Conservation (phyloP, 2,888 invertebrate species). For the Germaria angustata region DNA sequence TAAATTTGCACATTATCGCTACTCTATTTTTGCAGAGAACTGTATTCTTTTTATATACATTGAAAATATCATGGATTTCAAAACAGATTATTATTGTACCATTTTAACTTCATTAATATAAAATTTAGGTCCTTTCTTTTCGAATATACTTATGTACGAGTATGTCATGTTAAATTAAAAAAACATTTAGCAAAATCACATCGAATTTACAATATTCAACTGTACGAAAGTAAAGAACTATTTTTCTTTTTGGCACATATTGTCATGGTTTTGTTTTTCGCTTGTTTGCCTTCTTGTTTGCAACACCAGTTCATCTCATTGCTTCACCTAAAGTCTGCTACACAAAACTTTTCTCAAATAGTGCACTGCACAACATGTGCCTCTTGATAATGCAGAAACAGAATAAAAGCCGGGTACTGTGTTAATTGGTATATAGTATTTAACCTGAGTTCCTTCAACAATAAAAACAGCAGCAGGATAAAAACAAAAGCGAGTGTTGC, state of each 20-base stretch:
- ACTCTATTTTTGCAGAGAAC: too few relatives aligned
- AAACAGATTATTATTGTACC: too few relatives aligned
- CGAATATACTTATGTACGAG: too few relatives aligned
- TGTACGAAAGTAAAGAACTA: neutral
- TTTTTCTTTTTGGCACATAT: neutral
- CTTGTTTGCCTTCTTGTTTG: neutral
- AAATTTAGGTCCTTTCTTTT: too few relatives aligned
- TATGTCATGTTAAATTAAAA: too few relatives aligned
- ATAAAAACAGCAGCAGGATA: slow-evolving; percentile 5
- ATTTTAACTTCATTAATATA: too few relatives aligned
- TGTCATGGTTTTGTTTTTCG: neutral
- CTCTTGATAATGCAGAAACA: neutral
- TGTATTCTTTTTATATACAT: too few relatives aligned
- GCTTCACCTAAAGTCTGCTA: neutral
- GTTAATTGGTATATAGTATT: too few relatives aligned
- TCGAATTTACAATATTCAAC: neutral
- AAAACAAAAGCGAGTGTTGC: slow-evolving; percentile 40
- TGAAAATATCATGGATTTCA: too few relatives aligned
- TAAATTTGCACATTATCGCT: too few relatives aligned
- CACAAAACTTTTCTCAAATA: neutral
- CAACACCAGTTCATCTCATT: neutral
- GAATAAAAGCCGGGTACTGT: neutral
- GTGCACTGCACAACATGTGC: neutral
- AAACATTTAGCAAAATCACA: neutral
- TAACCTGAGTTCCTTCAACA: slow-evolving; percentile 10